Base-by-base conservation (phyloP, 2,888 invertebrate genomes). In the Xylota segnis region DNA sequence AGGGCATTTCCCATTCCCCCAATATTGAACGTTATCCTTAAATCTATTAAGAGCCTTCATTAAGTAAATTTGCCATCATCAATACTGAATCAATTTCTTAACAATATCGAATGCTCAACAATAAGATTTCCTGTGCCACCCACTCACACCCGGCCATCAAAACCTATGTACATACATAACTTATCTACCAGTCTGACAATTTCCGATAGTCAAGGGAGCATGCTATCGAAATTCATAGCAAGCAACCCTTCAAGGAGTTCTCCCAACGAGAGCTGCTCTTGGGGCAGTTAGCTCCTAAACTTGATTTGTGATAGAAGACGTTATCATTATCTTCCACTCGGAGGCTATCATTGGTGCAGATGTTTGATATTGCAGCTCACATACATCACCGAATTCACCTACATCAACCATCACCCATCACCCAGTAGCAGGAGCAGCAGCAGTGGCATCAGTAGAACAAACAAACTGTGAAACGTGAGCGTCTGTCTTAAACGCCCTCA, bases 381-480 rank as follows among this genome's bases (percentile, higher is more conserved):
- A 74, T 61, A 18, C 58, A 58, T 27, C 43, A 54, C 52, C 23
- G 32, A 27, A n/a, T 56, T 12, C 12, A 29, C 10, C 27, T 29
- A 16, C 32, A 9, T 40, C 16, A 37, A 14, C 50, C 52, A 37
- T 34, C 34, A 54, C 14, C 23, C 40, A 10, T 4, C 45, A 32
- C 14, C 58, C 23, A 23, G 23, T 3, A 23, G 23, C 23, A 23
- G 23, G 23, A 23, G 23, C 3, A 7, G 4, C 50, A 29, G 14
- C 18, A 56, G 12, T 14, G 5, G 14, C 12, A 9, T n/a, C 9
- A n/a, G 10, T 10, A 29, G 6, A 70, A 16, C 52, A 65, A 72
- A 70, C 40, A 78, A 50, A 45, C 68, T 43, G 32, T 58, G 63
- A 56, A 65, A 75, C 63, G 40, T 70, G 68, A 66, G 47, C 14